A percentile compares a stretch with the other conserved stretches of the same genome.
These are phyloP conservation scores for Sebastes hubbsi DNA, from an alignment of 2,797 vertebrate species.

Conservation along the genomic window DNA sequence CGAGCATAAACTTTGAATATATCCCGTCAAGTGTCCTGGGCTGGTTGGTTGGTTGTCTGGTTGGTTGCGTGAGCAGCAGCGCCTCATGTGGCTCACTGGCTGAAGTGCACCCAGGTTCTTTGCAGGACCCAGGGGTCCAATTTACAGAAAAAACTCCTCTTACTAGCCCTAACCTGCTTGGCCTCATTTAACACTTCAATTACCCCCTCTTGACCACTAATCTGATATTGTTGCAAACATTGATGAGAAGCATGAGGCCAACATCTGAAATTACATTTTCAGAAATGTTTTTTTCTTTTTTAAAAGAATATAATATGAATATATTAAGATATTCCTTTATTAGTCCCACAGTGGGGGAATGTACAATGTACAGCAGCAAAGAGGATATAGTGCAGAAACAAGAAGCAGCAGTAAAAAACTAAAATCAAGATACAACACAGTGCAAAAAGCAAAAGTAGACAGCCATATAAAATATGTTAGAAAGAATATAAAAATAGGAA, in stretches of 20 bases:
- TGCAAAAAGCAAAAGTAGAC: too few relatives aligned
- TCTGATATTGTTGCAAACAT: conserved; percentile 33
- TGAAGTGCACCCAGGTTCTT: conserved; percentile 14
- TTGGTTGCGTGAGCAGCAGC: conserved; percentile 51
- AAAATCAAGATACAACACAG: too few relatives aligned
- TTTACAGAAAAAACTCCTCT: conserved; percentile 45
- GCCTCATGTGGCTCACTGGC: conserved; percentile 55
- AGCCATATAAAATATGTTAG: too few relatives aligned
- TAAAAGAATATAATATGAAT: neutral
- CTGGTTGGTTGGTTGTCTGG: neutral
- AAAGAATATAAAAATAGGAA: too few relatives aligned
- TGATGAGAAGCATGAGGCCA: neutral
- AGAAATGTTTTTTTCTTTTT: neutral
- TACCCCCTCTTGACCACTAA: conserved; percentile 41
- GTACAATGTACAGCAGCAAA: too few relatives aligned
- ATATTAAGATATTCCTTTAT: neutral
- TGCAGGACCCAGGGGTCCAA: conserved; percentile 64
- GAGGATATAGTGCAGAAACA: too few relatives aligned
- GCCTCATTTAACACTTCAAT: conserved; percentile 61
- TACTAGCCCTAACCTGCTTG: conserved; percentile 45
- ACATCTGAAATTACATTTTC: neutral
- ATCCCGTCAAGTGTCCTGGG: conserved; percentile 48
- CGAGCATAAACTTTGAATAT: conserved; percentile 68
- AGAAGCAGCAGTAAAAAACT: too few relatives aligned
- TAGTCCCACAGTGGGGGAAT: too few relatives aligned